These are phyloP conservation scores for Sesamia nonagrioides DNA, from an alignment of 1,140 invertebrate genomes.

Conservation along the genomic window DNA sequence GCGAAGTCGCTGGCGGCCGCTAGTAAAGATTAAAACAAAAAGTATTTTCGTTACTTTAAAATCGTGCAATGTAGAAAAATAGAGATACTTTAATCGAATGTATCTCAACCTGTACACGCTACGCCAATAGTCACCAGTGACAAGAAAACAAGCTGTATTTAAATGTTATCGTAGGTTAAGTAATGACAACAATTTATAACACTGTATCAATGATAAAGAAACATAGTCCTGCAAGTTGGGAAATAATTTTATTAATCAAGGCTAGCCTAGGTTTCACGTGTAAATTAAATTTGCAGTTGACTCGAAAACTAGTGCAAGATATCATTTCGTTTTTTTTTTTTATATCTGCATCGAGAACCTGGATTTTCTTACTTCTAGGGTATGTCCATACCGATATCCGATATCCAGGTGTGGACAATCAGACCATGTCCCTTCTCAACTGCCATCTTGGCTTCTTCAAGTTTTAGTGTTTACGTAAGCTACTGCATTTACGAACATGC, in stretches of 20 bases:
- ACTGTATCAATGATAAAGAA: not conserved
- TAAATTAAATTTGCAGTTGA: not conserved
- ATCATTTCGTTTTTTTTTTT: too few species aligned
- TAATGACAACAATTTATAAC: constrained; percentile 8
- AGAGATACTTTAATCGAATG: constrained; percentile 34
- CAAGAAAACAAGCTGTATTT: not conserved
- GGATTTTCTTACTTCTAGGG: too few species aligned
- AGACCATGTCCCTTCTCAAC: too few species aligned
- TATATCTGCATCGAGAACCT: too few species aligned
- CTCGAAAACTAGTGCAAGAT: too few species aligned
- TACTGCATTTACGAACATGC: too few species aligned
- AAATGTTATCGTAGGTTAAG: not conserved
- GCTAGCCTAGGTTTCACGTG: not conserved
- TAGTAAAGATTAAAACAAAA: not conserved
- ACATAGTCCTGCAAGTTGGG: not conserved
- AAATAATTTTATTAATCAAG: not conserved
- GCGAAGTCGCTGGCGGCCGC: too few species aligned
- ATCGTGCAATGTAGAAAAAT: not conserved
- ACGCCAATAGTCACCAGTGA: not conserved
- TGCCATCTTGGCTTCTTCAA: too few species aligned
- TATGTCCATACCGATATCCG: too few species aligned
- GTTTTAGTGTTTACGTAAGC: too few species aligned
- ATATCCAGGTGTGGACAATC: too few species aligned
- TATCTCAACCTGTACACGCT: constrained; percentile 12
- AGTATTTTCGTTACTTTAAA: not conserved